These are phyloP conservation scores for Sialia sialis DNA, from an alignment of 2,113 vertebrate species.

Conservation along the genomic window DNA sequence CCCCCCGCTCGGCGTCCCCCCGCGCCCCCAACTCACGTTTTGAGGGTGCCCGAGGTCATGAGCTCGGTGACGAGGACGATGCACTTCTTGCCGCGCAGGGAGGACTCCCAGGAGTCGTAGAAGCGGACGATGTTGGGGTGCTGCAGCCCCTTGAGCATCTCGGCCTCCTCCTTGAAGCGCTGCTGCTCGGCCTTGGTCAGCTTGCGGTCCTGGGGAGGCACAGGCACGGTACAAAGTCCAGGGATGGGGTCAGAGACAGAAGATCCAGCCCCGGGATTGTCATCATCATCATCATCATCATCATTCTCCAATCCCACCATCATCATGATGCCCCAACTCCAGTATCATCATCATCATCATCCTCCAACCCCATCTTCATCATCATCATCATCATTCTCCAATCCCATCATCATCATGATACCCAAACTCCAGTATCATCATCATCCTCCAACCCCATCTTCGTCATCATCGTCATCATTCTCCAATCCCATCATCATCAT, in stretches of 20 bases:
- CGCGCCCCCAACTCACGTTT: background rate
- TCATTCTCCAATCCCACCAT: background rate
- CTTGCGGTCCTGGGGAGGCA: background rate
- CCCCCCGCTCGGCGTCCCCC: accelerated
- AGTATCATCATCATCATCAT: background rate
- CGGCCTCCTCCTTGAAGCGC: background rate
- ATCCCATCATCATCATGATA: too few species aligned
- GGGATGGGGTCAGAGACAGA: accelerated
- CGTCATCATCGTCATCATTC: background rate
- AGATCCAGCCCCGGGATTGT: too few species aligned
- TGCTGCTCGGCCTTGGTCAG: background rate
- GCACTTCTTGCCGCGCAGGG: background rate
- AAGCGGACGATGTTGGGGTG: background rate
- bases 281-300: background rate
- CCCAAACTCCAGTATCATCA: too few species aligned
- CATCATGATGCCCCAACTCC: too few species aligned
- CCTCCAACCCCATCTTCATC: too few species aligned
- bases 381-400: too few species aligned
- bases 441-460: too few species aligned
- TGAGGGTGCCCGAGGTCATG: background rate
- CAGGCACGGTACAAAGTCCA: accelerated
- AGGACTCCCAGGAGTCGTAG: background rate
- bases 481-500: too few species aligned
- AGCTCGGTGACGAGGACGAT: background rate
- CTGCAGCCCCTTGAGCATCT: slow-evolving; percentile 11